These are phyloP conservation scores for Aramus guarauna DNA, from an alignment of 2,113 vertebrate genomes.

Conservation along the genomic window DNA sequence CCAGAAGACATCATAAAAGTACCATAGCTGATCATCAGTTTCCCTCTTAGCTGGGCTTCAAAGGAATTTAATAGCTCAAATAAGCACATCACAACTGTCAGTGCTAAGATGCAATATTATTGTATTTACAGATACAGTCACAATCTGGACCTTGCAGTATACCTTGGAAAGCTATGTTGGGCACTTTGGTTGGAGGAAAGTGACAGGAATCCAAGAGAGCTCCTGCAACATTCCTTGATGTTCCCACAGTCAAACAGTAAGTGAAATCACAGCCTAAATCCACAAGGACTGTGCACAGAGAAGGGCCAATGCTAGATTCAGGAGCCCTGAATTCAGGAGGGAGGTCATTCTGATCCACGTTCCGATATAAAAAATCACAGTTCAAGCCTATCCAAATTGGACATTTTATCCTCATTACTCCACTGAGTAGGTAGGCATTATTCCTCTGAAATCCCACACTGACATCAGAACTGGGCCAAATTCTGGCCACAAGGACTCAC, in stretches of 20 bases:
- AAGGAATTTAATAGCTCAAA: background rate
- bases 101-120: background rate
- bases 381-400: background rate
- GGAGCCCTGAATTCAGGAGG: background rate
- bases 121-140: background rate
- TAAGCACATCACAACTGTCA: background rate
- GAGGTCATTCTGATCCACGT: background rate
- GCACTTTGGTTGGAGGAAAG: background rate
- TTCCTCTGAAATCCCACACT: background rate
- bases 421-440: background rate
- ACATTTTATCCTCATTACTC: background rate
- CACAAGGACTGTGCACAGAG: background rate
- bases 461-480: background rate
- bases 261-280: background rate
- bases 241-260: background rate
- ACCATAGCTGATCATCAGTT: background rate
- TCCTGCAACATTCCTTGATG: background rate
- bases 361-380: rapidly evolving
- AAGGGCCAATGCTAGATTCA: background rate
- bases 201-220: background rate
- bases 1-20: background rate
- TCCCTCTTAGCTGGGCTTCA: background rate
- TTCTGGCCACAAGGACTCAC: background rate
- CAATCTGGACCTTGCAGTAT: background rate
- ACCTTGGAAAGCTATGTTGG: background rate